Evolutionary conservation across 2,888 invertebrate species (phyloP), one percentile per base, ranked within the genome.

Genomic region (Cybosia mesomella): DNA sequence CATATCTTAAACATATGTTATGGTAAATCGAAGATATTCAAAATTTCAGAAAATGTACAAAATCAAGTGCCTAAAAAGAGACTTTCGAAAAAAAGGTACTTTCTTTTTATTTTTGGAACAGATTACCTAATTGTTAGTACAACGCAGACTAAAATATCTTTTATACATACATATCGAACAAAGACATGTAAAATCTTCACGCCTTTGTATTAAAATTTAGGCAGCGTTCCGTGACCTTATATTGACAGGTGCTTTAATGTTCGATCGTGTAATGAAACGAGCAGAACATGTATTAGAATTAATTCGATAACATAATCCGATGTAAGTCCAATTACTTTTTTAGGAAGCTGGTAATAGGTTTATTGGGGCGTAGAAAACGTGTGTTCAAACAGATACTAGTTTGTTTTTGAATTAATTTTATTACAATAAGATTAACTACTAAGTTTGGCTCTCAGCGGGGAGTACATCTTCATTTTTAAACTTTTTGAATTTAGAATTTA

Each of bases 201-300:
- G 83, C 85, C 85, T 85, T 83, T 85, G 75, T 86, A 28, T 85
- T 77, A 76, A 64, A 69, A 7, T 62, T 73, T 71, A 70, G 72
- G 69, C 72, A 72, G 73, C 71, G 69, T 64, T 68, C 73, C 70
- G 75, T 73, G 70, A 74, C 71, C 70, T 65, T 66, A 66, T 49
- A 67, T 53, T 66, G 78, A 80, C 80, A 80, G 78, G 71, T 80
- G 74, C 71, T 71, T 61, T 73, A 76, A 75, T 75, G 70, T 57
- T 60, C 62, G 59, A 69, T 67, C 74, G 54, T 70, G 69, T 73
- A 78, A 78, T 66, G 66, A 75, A 59, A 53, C 66, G 54, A 74
- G 67, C 66, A 59, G 64, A 72, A 74, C 74, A 71, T 58, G 58
- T 71, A 60, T 58, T 39, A 24, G 66, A 75, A 74, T 80, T 78